Evolutionary conservation across 2,113 vertebrate species (phyloP).

Genomic region (Nestor notabilis): DNA sequence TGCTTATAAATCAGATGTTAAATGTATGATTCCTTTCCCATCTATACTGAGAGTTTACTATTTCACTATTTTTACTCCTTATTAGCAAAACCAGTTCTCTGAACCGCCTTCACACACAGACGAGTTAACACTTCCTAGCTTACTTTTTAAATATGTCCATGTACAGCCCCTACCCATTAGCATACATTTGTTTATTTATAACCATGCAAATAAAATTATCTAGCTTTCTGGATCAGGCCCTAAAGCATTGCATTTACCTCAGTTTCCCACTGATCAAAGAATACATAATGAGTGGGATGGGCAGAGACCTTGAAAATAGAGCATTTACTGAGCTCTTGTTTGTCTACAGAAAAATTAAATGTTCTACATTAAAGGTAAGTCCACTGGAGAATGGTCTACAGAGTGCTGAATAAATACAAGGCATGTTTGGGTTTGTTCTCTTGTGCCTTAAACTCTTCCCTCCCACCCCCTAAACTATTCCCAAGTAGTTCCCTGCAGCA

Average conservation of each 20-base stretch:
- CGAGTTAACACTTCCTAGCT: not conserved
- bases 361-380: slow-evolving; percentile 21
- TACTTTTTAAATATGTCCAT: not conserved
- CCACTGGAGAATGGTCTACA: not conserved
- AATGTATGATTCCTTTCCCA: not conserved
- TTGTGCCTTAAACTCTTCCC: slow-evolving; percentile 1
- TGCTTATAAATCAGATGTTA: not conserved
- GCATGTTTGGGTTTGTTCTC: slow-evolving; percentile 13
- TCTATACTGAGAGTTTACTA: not conserved
- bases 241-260: not conserved
- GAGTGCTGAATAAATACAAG: not conserved
- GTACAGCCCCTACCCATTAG: not conserved
- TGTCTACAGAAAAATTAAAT: not conserved
- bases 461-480: not conserved
- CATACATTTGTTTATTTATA: not conserved
- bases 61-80: not conserved
- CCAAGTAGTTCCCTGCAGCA: slow-evolving; percentile 6
- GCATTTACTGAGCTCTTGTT: slow-evolving; percentile 10
- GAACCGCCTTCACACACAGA: not conserved
- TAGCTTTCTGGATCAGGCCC: not conserved
- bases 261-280: slow-evolving; percentile 25
- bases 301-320: slow-evolving; percentile 9
- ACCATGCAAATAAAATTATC: not conserved
- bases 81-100: not conserved
- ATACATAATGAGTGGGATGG: not conserved